Evolutionary conservation across 2,113 vertebrate genomes (phyloP).

Genomic region (Neopipo cinnamomea): DNA sequence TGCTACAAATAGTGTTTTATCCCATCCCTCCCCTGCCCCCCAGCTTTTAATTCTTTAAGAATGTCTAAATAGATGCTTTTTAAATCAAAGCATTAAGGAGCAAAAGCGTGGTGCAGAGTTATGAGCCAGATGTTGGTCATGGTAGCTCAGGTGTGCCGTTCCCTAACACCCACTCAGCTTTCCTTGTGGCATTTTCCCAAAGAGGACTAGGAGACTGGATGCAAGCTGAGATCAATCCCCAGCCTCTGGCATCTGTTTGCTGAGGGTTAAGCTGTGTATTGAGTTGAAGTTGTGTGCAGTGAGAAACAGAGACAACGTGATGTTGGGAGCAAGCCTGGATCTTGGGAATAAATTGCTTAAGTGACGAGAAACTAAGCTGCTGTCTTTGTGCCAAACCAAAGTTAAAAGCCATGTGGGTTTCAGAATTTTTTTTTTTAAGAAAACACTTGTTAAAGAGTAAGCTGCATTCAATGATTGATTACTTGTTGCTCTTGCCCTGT

Average conservation of each 20-base stretch:
- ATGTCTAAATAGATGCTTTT: neutral
- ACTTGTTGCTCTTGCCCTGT: neutral
- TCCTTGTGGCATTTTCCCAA: neutral
- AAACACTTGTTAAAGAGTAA: neutral
- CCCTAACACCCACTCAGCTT: neutral
- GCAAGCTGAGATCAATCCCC: neutral
- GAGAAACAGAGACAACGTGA: neutral
- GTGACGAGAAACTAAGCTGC: neutral
- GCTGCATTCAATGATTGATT: neutral
- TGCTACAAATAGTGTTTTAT: neutral
- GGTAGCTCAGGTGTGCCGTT: neutral
- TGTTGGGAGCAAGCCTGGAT: neutral
- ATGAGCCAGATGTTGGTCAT: neutral
- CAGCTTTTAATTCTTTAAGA: neutral
- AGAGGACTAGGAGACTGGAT: neutral
- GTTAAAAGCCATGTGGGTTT: conserved; percentile 5
- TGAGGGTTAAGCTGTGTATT: neutral
- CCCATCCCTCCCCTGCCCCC: neutral
- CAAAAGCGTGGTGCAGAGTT: neutral
- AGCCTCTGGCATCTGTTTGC: neutral
- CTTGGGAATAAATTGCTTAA: neutral
- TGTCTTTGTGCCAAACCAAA: neutral
- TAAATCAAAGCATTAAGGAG: neutral
- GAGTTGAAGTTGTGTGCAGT: neutral
- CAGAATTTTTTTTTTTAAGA: neutral